Conservation (phyloP, 2,113 vertebrate genomes). For the Mus musculus region GRCm39 chr12:79304501-79305000, state of each 20-base stretch:
- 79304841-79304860: background rate
- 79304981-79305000: constrained; percentile 16
- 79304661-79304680: background rate
- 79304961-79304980: background rate
- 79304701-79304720: background rate
- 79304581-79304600: background rate
- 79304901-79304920: background rate
- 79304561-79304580: background rate
- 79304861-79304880: background rate
- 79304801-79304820: background rate
- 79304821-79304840: background rate
- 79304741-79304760: background rate
- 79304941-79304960: background rate
- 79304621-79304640: background rate
- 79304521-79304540: background rate
- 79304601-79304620: background rate
- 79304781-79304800: background rate
- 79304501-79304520: background rate
- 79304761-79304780: background rate
- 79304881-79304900: background rate
- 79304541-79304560: background rate
- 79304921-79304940: background rate
- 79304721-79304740: background rate
- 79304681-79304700: background rate
- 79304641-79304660: background rate